Evolutionary conservation across 2,888 invertebrate species (phyloP), one percentile per base, ranked within the genome.

Genomic region (Dynastes grantii): DNA sequence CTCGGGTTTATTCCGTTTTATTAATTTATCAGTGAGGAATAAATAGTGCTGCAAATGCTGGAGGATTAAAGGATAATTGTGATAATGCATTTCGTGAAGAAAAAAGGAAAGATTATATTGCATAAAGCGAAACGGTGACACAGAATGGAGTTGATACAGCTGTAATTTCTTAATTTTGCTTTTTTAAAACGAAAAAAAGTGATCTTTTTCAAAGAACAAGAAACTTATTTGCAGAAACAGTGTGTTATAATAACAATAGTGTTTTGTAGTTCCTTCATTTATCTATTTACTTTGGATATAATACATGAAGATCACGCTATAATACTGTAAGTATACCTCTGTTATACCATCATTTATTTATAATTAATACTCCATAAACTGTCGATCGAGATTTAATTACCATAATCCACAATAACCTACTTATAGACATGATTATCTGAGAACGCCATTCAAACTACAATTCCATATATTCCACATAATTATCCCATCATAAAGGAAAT

Each of bases 11-110:
- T 45, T 45, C 8, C 45, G n/a, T 68, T 9, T 49, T 49, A 16
- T 68, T 40, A 40, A 16, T 45, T 9, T 49, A 11, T 8, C 45
- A 45, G 45, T 45, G 45, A 11, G 8, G 45, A 45, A 45, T 45
- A 49, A 63, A 40, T 61, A n/a, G 75, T 76, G 71, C 11, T 22
- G 51, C 58, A 45, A 45, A 45, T 9, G 51, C 5, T 11, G 49
- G 29, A 68, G 68, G 22, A 9, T 27, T 37, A 37, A 37, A 22
- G 49, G 51, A 27, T 29, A 11, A 16, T 9, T 40, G 29, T 49
- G 80, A 84, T 84, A 84, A 85, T 86, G 86, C 82, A 83, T 84
- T 85, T 83, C 81, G 84, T 83, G 81, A 83, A 82, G 84, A 84
- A 83, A 78, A 84, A 75, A 73, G 64, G 63, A n/a, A 78, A 80